Conservation (phyloP, 2,888 invertebrate genomes). For the Dendrolimus pini region DNA sequence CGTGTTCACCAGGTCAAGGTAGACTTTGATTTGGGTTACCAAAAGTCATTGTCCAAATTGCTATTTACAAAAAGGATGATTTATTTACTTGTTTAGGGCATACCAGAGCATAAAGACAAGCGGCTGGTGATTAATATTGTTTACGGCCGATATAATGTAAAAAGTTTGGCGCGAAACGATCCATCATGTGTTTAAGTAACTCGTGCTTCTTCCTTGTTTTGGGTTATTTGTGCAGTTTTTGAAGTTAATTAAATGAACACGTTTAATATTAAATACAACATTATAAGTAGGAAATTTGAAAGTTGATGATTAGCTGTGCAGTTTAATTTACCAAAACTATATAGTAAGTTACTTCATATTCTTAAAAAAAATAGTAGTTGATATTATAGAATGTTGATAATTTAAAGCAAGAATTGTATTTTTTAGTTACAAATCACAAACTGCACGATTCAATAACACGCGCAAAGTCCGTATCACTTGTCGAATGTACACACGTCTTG, state of each 20-base stretch:
- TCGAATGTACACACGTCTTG: no score
- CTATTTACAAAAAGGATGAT: slow-evolving; percentile 2
- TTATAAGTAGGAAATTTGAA: no score
- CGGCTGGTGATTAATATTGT: slow-evolving; percentile 4
- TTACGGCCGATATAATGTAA: slow-evolving; percentile 3
- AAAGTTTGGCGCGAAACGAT: not conserved
- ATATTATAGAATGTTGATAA: no score
- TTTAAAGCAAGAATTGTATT: no score
- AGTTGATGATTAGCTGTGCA: no score
- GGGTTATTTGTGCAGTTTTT: not conserved
- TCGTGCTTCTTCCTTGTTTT: not conserved
- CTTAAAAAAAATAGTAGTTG: no score
- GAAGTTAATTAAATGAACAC: not conserved
- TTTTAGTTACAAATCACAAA: no score
- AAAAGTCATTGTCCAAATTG: not conserved
- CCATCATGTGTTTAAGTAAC: not conserved
- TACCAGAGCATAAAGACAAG: slow-evolving; percentile 1
- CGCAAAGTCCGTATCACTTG: no score
- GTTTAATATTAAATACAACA: no score
- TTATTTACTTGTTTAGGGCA: slow-evolving; percentile 4
- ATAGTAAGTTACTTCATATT: no score
- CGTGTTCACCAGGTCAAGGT: not conserved
- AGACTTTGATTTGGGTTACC: not conserved
- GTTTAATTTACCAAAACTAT: no score
- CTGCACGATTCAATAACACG: no score